A percentile compares a stretch with the other conserved stretches of the same genome.
These are phyloP conservation scores for Melanerpes aurifrons DNA, from an alignment of 2,113 vertebrate species.

Conservation along the genomic window DNA sequence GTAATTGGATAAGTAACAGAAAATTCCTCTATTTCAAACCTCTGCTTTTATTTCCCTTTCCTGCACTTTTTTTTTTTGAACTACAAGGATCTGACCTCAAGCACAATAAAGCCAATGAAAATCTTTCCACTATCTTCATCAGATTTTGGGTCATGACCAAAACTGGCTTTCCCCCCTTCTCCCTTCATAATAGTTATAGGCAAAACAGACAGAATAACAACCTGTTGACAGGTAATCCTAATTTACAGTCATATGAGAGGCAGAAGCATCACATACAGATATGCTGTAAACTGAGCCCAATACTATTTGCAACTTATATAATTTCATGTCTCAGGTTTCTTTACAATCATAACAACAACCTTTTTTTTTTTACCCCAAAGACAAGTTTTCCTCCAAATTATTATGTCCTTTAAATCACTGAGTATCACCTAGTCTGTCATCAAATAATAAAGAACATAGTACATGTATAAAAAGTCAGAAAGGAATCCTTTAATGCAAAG, in stretches of 20 bases:
- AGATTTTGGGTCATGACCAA: conserved; percentile 34
- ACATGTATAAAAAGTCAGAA: not conserved
- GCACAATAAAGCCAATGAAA: not conserved
- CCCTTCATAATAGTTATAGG: not conserved
- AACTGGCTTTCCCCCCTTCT: not conserved
- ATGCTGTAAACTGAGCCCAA: conserved; percentile 16
- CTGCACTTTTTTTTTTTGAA: not conserved
- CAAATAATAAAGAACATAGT: not conserved
- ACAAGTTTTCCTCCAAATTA: not conserved
- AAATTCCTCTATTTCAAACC: not conserved
- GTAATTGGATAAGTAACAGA: not conserved
- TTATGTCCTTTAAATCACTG: not conserved
- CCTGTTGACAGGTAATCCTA: conserved; percentile 37
- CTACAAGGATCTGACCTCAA: not conserved
- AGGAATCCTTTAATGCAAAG: not conserved
- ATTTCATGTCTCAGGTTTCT: conserved; percentile 18
- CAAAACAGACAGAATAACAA: conserved; percentile 29
- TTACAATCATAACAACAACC: not conserved
- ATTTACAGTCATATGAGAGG: conserved; percentile 15
- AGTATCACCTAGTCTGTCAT: conserved; percentile 22
- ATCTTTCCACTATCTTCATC: not conserved
- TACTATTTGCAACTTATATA: not conserved
- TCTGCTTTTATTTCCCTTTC: not conserved
- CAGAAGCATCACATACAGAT: conserved; percentile 1
- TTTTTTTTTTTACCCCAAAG: not conserved